These are phyloP conservation scores for Temnothorax curvispinosus DNA, from an alignment of 1,140 invertebrate species.

Conservation along the genomic window DNA sequence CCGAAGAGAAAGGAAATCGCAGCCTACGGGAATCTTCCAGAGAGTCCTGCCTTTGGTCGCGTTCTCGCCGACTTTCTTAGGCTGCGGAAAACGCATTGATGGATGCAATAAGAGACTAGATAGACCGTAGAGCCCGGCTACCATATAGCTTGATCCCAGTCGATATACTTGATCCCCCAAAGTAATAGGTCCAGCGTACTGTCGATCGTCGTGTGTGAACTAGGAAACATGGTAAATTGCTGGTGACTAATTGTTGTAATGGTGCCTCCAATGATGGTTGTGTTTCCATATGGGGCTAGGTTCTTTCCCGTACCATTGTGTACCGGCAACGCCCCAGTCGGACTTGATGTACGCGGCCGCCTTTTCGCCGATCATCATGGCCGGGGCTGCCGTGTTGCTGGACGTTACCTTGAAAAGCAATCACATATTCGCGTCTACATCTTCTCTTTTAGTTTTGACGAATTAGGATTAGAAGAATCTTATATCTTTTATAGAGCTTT, in stretches of 20 bases:
- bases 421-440: background rate
- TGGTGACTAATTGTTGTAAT: constrained; percentile 62
- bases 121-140: constrained; percentile 62
- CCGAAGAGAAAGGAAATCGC: constrained; percentile 48
- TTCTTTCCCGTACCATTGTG: constrained; percentile 79
- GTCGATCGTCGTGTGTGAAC: constrained; percentile 74
- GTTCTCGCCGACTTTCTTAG: constrained; percentile 31
- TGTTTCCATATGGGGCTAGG: constrained; percentile 67
- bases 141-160: constrained; percentile 78
- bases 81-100: constrained; percentile 21
- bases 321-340: constrained; percentile 79
- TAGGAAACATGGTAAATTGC: constrained; percentile 76
- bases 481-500: background rate
- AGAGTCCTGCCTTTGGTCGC: constrained; percentile 53
- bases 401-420: constrained; percentile 79
- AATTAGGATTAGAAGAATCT: background rate
- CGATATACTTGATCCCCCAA: constrained; percentile 82
- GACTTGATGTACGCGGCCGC: constrained; percentile 85
- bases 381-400: constrained; percentile 85
- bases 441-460: background rate
- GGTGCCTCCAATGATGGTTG: constrained; percentile 31
- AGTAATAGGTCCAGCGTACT: constrained; percentile 80
- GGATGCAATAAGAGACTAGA: constrained; percentile 66
- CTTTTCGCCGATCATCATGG: constrained; percentile 88
- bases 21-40: background rate